These are phyloP conservation scores for Periophthalmus magnuspinnatus DNA, from an alignment of 2,797 vertebrate genomes.

Conservation along the genomic window DNA sequence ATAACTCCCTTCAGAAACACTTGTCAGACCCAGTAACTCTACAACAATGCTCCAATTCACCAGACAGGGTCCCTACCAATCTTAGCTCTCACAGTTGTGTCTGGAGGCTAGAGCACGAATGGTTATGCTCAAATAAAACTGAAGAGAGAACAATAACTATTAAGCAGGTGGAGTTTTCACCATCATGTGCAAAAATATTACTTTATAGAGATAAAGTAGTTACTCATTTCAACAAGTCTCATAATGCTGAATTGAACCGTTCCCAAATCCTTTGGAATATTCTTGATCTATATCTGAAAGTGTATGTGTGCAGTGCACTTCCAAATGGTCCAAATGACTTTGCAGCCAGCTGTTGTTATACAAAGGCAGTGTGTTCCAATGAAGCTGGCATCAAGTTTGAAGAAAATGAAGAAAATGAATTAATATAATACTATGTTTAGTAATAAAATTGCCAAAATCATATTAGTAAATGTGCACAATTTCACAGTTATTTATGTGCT, in stretches of 20 bases:
- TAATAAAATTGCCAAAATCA: neutral
- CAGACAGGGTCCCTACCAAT: conserved; percentile 42
- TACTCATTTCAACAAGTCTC: too few relatives aligned
- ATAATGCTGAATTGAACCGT: neutral
- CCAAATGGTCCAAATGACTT: conserved; percentile 49
- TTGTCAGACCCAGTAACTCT: conserved; percentile 3
- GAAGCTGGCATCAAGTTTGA: conserved; percentile 40
- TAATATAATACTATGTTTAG: neutral
- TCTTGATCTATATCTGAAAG: neutral
- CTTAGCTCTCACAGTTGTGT: conserved; percentile 50
- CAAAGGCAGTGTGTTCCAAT: conserved; percentile 54
- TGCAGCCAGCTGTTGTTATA: conserved; percentile 72
- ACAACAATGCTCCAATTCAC: conserved; percentile 57
- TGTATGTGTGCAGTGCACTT: conserved; percentile 9
- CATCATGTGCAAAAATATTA: neutral
- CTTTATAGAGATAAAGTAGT: neutral
- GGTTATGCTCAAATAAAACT: conserved; percentile 3
- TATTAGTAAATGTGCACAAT: neutral
- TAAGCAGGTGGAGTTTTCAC: conserved; percentile 35
- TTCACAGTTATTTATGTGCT: conserved; percentile 23
- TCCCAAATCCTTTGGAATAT: neutral
- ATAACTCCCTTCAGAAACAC: conserved; percentile 12
- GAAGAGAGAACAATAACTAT: conserved; percentile 29
- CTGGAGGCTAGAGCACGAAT: conserved; percentile 20
- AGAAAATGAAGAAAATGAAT: conserved; percentile 10